A percentile compares a stretch with the other conserved stretches of the same genome.
phyloP scores from a whole-genome alignment of 2,888 invertebrate species.

The Xestobium rufovillosum region DNA sequence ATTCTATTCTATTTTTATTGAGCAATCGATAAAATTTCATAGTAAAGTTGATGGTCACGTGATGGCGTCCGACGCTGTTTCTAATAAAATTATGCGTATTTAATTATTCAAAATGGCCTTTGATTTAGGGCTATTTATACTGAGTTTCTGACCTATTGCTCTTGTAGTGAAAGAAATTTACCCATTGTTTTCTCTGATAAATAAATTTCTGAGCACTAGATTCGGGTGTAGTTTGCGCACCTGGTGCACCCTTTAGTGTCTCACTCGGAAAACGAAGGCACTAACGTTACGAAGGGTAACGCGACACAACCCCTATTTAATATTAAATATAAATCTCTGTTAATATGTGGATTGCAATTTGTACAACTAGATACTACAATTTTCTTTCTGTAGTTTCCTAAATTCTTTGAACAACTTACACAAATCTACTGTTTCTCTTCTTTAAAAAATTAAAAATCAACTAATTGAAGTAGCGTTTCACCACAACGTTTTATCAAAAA shows the following conservation, averaged over 20 bases:
- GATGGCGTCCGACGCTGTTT: too few species aligned
- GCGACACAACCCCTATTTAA: constrained; percentile 44
- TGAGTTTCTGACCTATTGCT: constrained; percentile 44
- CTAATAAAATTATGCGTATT: constrained; percentile 36
- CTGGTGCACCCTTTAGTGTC: constrained; percentile 31
- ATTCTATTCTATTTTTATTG: too few species aligned
- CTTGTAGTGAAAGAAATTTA: constrained; percentile 18
- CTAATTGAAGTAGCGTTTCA: constrained; percentile 7
- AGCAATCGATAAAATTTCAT: too few species aligned
- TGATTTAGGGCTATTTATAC: constrained; percentile 39
- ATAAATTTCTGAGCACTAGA: constrained; percentile 25
- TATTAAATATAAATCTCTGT: constrained; percentile 43
- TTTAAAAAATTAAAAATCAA: constrained; percentile 16
- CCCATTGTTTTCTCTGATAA: neutral
- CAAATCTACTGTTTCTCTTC: too few species aligned
- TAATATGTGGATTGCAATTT: constrained; percentile 40
- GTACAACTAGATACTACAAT: constrained; percentile 34
- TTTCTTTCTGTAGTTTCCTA: constrained; percentile 26
- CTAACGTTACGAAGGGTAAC: constrained; percentile 41
- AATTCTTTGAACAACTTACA: constrained; percentile 25
- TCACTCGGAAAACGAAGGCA: constrained; percentile 46
- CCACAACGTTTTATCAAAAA: too few species aligned
- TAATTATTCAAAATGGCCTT: constrained; percentile 39
- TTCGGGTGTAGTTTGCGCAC: constrained; percentile 14
- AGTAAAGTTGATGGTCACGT: too few species aligned